Evolutionary conservation across 2,113 vertebrate genomes (phyloP), one percentile per base, ranked within the genome.

Genomic region (Megatriorchis doriae): DNA sequence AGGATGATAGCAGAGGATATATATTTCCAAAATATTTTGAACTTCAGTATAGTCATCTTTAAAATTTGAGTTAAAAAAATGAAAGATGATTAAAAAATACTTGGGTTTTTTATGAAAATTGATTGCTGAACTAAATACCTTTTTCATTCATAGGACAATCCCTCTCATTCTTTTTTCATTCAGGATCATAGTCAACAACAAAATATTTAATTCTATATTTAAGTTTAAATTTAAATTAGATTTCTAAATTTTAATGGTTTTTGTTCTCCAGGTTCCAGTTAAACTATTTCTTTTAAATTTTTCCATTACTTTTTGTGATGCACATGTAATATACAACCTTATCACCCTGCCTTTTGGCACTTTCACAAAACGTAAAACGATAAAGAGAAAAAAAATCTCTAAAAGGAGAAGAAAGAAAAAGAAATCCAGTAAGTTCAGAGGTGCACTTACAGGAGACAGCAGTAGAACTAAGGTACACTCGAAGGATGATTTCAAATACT

Each of bases 371-470:
- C 42, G 3, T 26, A 71, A 83, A 93, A 86, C 21, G 5, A 72
- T 38, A 5, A 36, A 59, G 43, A 82, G 31, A 48, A 67, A 48
- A 75, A 42, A 27, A 62, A 38, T 7, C 5, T 85, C 3, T 6
- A 67, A 71, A 20, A 58, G 20, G 6, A 48, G 7, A 67, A 81
- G 27, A 86, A 92, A 70, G 13, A 77, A 52, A 65, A 79, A 48
- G 12, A 55, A 36, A 16, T 55, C 87, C 23, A 67, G 9, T 63
- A 62, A 19, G 1, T 67, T 75, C 32, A 81, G 65, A 79, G 4
- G 2, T 29, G 3, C 8, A n/a, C 9, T 78, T 79, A 48, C 13
- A 70, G 7, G 20, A 75, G 15, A n/a, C 3, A 0, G 5, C 11
- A 78, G 7, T 32, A 66, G 34, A 91, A 48, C 10, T 6, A 71